Conservation (phyloP, 2,797 vertebrate species). For the Fringilla coelebs region DNA sequence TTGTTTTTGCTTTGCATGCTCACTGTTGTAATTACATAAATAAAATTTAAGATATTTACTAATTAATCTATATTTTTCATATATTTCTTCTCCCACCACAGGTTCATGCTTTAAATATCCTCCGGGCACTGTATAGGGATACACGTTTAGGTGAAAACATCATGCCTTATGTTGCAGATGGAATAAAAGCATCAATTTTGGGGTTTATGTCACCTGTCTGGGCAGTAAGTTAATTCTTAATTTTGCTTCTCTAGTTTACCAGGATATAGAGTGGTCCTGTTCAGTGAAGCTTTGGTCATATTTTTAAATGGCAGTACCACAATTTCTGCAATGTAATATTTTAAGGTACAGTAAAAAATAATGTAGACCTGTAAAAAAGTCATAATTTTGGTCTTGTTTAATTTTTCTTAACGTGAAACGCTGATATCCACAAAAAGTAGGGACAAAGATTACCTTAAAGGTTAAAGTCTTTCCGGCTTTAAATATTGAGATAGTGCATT, state of each 20-base stretch:
- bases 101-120: slow-evolving; percentile 96
- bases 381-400: not conserved
- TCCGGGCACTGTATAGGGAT: slow-evolving; percentile 91
- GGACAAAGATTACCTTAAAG: not conserved
- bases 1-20: not conserved
- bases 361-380: not conserved
- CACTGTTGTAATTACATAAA: not conserved
- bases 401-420: not conserved
- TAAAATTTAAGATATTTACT: not conserved
- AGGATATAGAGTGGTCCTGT: not conserved
- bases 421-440: not conserved
- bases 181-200: slow-evolving; percentile 88
- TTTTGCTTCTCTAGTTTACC: not conserved
- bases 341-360: not conserved
- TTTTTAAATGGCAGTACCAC: not conserved
- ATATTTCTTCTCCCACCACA: slow-evolving; percentile 37
- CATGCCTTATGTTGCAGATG: slow-evolving; percentile 90
- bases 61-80: not conserved
- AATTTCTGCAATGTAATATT: not conserved
- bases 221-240: slow-evolving; percentile 85
- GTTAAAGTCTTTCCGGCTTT: not conserved
- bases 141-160: slow-evolving; percentile 92
- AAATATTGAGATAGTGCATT: not conserved
- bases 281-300: not conserved
- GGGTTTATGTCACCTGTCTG: slow-evolving; percentile 93